A percentile compares a stretch with the other conserved stretches of the same genome.
These are phyloP conservation scores for Sepioteuthis lessoniana DNA, from an alignment of 2,888 invertebrate genomes.

Conservation along the genomic window DNA sequence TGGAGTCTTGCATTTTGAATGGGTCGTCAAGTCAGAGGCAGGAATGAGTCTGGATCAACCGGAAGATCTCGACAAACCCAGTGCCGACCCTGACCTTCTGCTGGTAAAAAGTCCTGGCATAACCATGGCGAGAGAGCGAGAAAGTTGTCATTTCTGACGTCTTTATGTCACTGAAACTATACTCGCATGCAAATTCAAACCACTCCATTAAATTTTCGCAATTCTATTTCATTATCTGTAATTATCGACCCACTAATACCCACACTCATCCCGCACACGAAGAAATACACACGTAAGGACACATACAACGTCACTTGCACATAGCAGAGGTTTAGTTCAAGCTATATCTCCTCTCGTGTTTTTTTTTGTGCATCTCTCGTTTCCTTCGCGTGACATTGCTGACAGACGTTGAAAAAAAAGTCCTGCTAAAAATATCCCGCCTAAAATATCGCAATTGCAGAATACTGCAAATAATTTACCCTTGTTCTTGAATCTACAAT, in stretches of 20 bases:
- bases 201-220: neutral
- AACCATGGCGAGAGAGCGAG: neutral
- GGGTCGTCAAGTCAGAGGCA: neutral
- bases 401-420: neutral
- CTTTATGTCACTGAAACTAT: neutral
- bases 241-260: neutral
- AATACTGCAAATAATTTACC: neutral
- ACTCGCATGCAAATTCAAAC: neutral
- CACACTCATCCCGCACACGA: neutral
- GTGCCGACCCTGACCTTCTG: neutral
- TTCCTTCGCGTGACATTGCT: neutral
- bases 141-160: neutral
- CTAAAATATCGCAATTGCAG: neutral
- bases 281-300: neutral
- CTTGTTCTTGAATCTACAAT: neutral
- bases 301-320: neutral
- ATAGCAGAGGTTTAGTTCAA: neutral
- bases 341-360: neutral
- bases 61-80: neutral
- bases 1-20: neutral
- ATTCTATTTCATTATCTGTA: conserved; percentile 33
- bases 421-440: neutral
- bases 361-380: neutral
- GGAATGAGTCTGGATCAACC: neutral
- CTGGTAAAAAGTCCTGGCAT: neutral